Conservation (phyloP, 2,113 vertebrate species). For the Corythoichthys intestinalis region DNA sequence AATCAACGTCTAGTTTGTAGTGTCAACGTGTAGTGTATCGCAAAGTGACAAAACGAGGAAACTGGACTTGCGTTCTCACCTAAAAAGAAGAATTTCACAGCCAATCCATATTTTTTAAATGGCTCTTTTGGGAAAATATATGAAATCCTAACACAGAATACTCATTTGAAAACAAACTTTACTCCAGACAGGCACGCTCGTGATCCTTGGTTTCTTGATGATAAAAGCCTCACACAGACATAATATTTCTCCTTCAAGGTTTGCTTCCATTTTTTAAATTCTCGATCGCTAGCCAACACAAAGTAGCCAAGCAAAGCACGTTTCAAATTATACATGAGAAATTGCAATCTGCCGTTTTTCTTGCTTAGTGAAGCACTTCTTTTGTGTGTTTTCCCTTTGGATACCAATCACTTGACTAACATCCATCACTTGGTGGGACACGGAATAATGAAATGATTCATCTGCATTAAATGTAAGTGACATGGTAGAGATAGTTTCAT, state of each 20-base stretch:
- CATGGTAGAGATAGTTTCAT: slow-evolving; percentile 21
- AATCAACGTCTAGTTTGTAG: too few species aligned
- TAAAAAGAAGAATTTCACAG: too few species aligned
- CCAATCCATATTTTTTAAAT: too few species aligned
- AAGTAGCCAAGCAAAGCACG: not conserved
- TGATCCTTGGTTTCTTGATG: not conserved
- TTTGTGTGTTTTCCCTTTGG: slow-evolving; percentile 22
- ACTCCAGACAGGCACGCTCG: not conserved
- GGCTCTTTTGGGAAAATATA: too few species aligned
- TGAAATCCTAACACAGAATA: too few species aligned
- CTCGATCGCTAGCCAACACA: not conserved
- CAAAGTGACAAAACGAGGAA: too few species aligned
- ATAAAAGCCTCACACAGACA: not conserved
- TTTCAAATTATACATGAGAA: slow-evolving; percentile 6
- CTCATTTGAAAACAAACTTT: too few species aligned
- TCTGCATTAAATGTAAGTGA: slow-evolving; percentile 45
- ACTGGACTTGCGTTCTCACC: too few species aligned
- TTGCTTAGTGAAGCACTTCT: slow-evolving; percentile 23
- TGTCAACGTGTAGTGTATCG: too few species aligned
- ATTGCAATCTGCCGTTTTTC: slow-evolving; percentile 24
- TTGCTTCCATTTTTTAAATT: not conserved
- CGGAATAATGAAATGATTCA: slow-evolving; percentile 17
- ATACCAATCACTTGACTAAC: slow-evolving; percentile 36
- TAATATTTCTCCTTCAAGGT: not conserved
- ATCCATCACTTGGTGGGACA: slow-evolving; percentile 27